A percentile compares a stretch with the other conserved stretches of the same genome.
phyloP scores from a whole-genome alignment of 2,113 vertebrate species.

The Archocentrus centrarchus region DNA sequence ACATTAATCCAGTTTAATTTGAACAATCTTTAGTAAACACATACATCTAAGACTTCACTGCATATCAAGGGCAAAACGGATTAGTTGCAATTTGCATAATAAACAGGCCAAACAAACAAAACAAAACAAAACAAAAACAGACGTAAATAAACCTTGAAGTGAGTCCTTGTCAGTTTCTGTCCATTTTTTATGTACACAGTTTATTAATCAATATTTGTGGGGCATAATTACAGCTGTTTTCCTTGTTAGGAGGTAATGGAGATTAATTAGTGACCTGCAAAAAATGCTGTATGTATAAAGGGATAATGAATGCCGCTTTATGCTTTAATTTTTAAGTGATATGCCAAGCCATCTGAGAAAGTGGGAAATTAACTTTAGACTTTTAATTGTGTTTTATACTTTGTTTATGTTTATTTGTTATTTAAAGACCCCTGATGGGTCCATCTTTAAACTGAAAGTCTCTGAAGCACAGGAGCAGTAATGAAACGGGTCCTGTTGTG shows the following conservation, averaged over 20 bases:
- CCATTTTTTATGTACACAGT: constrained; percentile 83
- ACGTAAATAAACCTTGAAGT: constrained; percentile 79
- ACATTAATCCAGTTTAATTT: constrained; percentile 62
- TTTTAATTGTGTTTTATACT: constrained; percentile 66
- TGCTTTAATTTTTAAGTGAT: constrained; percentile 90
- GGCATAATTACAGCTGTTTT: constrained; percentile 91
- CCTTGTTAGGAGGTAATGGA: constrained; percentile 88
- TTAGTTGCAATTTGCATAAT: constrained; percentile 77
- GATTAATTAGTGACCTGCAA: constrained; percentile 95
- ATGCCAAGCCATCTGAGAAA: constrained; percentile 88
- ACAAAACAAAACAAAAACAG: constrained; percentile 36
- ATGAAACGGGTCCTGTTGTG: constrained; percentile 55
- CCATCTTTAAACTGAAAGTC: constrained; percentile 44
- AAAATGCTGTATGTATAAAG: constrained; percentile 85
- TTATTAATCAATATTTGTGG: constrained; percentile 96
- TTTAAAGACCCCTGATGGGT: constrained; percentile 51
- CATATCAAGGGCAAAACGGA: constrained; percentile 72
- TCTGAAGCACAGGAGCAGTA: constrained; percentile 54
- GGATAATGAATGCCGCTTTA: constrained; percentile 88
- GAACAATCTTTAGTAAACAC: constrained; percentile 47
- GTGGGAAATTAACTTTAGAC: constrained; percentile 69
- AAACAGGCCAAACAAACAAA: constrained; percentile 72
- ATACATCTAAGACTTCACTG: constrained; percentile 44
- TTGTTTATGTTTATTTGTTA: constrained; percentile 60
- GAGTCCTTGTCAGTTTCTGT: constrained; percentile 80